Evolutionary conservation across 2,888 invertebrate species (phyloP), one percentile per base, ranked within the genome.

Genomic region (Adineta ricciae): DNA sequence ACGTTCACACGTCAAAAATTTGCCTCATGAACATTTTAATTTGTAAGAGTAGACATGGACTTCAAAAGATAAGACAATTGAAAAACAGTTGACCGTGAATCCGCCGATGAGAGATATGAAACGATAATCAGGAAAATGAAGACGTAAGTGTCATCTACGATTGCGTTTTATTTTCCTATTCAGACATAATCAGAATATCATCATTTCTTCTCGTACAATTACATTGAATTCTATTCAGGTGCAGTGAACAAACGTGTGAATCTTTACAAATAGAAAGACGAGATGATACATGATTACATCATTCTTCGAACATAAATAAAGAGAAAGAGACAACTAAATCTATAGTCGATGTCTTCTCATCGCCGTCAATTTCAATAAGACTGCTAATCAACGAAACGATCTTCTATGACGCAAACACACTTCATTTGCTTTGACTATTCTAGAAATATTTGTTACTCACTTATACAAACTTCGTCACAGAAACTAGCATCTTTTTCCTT

Each of bases 261-360:
- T 64, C 64, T 64, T 64, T 36, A 32, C 32, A 64, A 64, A 32
- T 64, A 64, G 32, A 56, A 64, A 64, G 27, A 19, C 4, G 27
- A 64, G 32, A 64, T 64, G 32, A 64, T 64, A 32, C 14, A 64
- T 27, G 32, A 14, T 64, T 64, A 64, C 64, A 64, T 64, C 64
- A 64, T 64, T 32, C 8, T 14, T 19, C 19, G 32, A 32, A 64
- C 14, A 64, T 64, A 64, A 64, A 64, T 32, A 64, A 32, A 16
- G 27, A 64, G 32, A 32, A 64, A 19, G 16, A 64, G 27, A 27
- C 5, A 64, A 5, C 27, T 32, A 32, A 4, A 64, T 64, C 32
- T 64, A 64, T 64, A 27, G 64, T 64, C 64, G 64, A 64, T 64
- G 64, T 32, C 64, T 64, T 64, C 64, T 64, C 64, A 64, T 64